These are phyloP conservation scores for Tryphoninae sp. DNA, from an alignment of 2,888 invertebrate genomes.

Conservation along the genomic window DNA sequence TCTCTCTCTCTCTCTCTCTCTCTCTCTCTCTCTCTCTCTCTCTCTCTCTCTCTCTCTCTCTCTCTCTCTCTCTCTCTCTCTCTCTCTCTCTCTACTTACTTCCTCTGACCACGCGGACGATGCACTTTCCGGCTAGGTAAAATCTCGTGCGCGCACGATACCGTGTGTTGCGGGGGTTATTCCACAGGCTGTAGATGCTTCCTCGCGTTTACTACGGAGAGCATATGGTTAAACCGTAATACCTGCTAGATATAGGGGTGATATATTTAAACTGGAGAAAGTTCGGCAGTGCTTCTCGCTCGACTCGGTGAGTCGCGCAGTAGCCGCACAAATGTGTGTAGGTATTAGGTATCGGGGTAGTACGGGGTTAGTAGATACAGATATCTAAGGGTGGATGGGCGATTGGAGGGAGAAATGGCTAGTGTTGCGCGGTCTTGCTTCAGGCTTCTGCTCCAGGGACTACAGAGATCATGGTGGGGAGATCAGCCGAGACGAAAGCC, in stretches of 20 bases:
- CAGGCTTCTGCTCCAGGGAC: slow-evolving; percentile 25
- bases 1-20: slow-evolving; percentile 25
- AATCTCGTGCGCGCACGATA: slow-evolving; percentile 52
- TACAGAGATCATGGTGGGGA: slow-evolving; percentile 51
- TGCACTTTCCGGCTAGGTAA: slow-evolving; percentile 57
- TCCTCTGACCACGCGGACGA: slow-evolving; percentile 39
- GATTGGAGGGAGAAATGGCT: neutral
- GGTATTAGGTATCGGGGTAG: slow-evolving; percentile 32
- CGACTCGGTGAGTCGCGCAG: slow-evolving; percentile 5
- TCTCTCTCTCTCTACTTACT: slow-evolving; percentile 30
- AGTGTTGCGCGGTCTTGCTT: slow-evolving; percentile 34
- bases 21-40: slow-evolving; percentile 33
- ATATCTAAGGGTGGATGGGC: neutral
- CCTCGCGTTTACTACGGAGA: slow-evolving; percentile 61
- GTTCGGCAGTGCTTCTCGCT: slow-evolving; percentile 73
- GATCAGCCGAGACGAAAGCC: slow-evolving; percentile 56
- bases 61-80: slow-evolving; percentile 15
- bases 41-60: slow-evolving; percentile 14
- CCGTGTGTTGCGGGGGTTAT: slow-evolving; percentile 13
- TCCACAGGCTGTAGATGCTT: slow-evolving; percentile 19
- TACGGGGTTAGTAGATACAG: slow-evolving; percentile 2
- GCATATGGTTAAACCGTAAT: slow-evolving; percentile 80
- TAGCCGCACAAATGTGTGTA: slow-evolving; percentile 32
- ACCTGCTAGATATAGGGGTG: slow-evolving; percentile 71
- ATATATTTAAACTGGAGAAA: slow-evolving; percentile 80